A percentile compares a stretch with the other conserved stretches of the same genome.
These are phyloP conservation scores for Drosophila novamexicana DNA, from an alignment of 1,140 invertebrate genomes.

Conservation along the genomic window DNA sequence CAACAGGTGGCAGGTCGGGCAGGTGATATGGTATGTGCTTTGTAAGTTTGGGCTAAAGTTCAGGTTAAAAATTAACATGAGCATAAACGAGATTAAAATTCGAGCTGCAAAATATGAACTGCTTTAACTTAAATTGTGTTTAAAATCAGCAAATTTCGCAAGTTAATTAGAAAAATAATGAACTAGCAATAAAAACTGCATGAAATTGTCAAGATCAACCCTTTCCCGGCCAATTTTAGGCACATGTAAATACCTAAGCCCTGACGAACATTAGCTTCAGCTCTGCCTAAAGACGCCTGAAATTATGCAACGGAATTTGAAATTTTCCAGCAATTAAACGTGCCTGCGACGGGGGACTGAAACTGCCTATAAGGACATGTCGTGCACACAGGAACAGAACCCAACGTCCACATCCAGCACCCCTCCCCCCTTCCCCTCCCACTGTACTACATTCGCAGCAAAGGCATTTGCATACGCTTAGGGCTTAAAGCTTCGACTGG, in stretches of 20 bases:
- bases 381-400: conserved; percentile 20
- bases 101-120: not conserved
- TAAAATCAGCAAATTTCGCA: too few species aligned
- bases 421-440: not conserved
- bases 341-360: conserved; percentile 26
- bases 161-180: too few species aligned
- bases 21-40: too few species aligned
- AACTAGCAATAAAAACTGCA: too few species aligned
- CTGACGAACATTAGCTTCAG: not conserved
- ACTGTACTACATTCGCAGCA: not conserved
- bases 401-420: not conserved
- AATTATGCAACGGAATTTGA: conserved; percentile 59
- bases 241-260: not conserved
- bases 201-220: too few species aligned
- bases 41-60: too few species aligned
- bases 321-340: conserved; percentile 67
- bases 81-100: not conserved
- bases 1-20: too few species aligned
- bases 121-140: too few species aligned
- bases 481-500: conserved; percentile 7
- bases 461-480: conserved; percentile 47
- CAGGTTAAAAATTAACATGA: too few species aligned
- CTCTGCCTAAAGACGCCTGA: conserved; percentile 20
- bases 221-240: not conserved
- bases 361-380: conserved; percentile 28